Evolutionary conservation across 2,113 vertebrate species (phyloP).

Genomic region (Kryptolebias marmoratus): DNA sequence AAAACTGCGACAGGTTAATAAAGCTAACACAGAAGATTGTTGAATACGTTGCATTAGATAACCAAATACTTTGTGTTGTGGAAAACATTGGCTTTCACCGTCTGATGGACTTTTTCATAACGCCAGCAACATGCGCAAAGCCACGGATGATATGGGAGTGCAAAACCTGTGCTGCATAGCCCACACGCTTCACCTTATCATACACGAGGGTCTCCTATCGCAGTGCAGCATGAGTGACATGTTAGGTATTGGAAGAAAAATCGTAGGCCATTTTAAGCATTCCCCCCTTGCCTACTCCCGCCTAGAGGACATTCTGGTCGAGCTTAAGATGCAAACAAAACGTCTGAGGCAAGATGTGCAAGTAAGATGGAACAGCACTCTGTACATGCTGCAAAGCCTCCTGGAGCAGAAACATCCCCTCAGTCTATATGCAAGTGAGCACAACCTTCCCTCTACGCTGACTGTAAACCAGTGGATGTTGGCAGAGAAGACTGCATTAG

Average conservation of each 20-base stretch:
- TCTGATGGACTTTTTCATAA: not conserved
- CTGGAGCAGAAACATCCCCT: not conserved
- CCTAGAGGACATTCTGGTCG: not conserved
- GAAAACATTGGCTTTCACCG: not conserved
- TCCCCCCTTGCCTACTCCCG: not conserved
- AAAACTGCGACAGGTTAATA: not conserved
- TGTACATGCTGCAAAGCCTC: no score
- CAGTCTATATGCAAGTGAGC: not conserved
- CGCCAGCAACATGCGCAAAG: not conserved
- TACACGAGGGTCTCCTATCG: not conserved
- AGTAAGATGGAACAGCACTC: not conserved
- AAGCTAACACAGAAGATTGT: not conserved
- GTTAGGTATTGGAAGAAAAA: not conserved
- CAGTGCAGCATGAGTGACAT: not conserved
- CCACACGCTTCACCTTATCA: not conserved
- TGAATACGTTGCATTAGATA: not conserved
- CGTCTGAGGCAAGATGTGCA: not conserved
- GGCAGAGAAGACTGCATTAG: not conserved
- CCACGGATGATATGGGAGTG: not conserved
- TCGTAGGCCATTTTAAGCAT: not conserved
- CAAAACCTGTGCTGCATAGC: not conserved
- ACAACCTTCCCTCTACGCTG: not conserved
- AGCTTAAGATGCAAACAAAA: not conserved
- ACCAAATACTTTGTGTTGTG: not conserved
- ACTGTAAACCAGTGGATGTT: not conserved